phyloP scores from a whole-genome alignment of 2,113 vertebrate genomes.

The Phocoena phocoena region DNA sequence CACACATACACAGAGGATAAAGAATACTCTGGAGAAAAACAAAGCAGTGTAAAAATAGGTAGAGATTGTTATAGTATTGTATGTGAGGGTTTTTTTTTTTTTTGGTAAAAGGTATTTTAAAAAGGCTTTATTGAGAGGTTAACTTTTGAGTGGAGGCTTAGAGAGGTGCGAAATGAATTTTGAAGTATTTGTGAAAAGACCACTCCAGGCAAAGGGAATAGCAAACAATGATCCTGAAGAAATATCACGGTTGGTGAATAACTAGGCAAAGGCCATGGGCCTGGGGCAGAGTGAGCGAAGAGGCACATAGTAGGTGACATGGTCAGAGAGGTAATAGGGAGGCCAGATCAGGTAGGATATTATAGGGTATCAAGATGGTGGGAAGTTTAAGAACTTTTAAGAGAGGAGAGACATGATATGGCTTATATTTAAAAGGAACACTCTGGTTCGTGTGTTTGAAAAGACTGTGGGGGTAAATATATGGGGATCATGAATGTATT shows the following conservation, averaged over 20 bases:
- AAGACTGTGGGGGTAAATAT: background rate
- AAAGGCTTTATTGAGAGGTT: background rate
- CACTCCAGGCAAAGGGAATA: background rate
- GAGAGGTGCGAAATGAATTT: background rate
- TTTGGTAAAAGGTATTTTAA: background rate
- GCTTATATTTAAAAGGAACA: background rate
- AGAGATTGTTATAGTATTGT: background rate
- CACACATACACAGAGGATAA: background rate
- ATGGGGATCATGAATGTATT: background rate
- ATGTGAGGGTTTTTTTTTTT: background rate
- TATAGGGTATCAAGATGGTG: background rate
- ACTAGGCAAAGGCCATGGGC: background rate
- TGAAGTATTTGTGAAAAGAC: background rate
- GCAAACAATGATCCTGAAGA: background rate
- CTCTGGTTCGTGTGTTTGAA: background rate
- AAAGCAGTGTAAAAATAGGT: background rate
- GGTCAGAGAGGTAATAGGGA: background rate
- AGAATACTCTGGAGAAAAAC: background rate
- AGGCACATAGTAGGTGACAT: accelerated
- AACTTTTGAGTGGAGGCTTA: background rate
- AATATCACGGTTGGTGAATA: too few relatives aligned
- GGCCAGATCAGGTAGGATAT: background rate
- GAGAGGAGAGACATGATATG: background rate
- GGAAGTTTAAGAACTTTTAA: background rate
- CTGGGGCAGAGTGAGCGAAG: background rate